Evolutionary conservation across 2,113 vertebrate genomes (phyloP).

Genomic region (Morone chrysops): DNA sequence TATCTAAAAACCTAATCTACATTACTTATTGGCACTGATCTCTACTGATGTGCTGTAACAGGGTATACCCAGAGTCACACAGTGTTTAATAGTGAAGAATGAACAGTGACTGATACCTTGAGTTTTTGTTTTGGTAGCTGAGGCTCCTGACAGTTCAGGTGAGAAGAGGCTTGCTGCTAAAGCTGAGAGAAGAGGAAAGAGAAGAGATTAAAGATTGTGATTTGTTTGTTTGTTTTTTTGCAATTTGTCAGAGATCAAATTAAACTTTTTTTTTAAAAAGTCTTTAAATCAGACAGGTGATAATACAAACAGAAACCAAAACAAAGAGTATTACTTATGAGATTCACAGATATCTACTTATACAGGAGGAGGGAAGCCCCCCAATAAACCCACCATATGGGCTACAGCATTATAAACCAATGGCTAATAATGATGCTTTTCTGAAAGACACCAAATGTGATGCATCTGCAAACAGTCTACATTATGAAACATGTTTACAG

Average conservation of each 20-base stretch:
- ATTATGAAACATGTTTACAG: not conserved
- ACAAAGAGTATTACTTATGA: too few relatives aligned
- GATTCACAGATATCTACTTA: not conserved
- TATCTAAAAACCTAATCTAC: not conserved
- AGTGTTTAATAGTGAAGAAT: not conserved
- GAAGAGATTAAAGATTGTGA: not conserved
- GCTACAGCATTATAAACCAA: not conserved
- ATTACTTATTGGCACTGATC: not conserved
- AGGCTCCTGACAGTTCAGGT: constrained; percentile 87
- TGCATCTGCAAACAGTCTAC: not conserved
- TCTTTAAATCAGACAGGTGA: too few relatives aligned
- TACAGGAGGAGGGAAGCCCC: not conserved
- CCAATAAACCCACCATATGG: not conserved
- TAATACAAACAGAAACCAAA: too few relatives aligned
- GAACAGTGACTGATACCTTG: constrained; percentile 79
- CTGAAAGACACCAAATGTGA: not conserved
- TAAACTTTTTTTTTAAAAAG: too few relatives aligned
- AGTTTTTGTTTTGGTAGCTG: constrained; percentile 86
- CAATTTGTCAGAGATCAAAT: too few relatives aligned
- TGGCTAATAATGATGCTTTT: not conserved
- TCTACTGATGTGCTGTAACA: not conserved
- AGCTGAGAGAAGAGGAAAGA: constrained; percentile 78
- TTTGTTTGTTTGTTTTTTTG: too few relatives aligned
- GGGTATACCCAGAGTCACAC: not conserved
- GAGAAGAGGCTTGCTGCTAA: constrained; percentile 93